Percentiles rank a stretch among this genome's conserved stretches.
Conservation (phyloP, 1,140 invertebrate species). For the Belonocnema kinseyi region DNA sequence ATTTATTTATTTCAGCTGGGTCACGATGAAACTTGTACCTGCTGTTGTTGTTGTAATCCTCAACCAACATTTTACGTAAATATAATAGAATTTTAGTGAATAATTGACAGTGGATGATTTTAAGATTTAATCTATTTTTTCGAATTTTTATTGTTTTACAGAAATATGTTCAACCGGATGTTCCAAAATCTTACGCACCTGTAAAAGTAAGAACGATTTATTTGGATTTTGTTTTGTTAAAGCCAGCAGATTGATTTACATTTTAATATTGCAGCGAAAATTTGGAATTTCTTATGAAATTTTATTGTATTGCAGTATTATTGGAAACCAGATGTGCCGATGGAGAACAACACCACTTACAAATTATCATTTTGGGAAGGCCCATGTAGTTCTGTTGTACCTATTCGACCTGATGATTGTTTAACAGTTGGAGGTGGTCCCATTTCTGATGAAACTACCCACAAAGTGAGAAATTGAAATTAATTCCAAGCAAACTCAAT, state of each 20-base stretch:
- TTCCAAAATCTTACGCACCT: conserved; percentile 76
- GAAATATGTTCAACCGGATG: conserved; percentile 78
- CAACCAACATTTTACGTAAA: conserved; percentile 57
- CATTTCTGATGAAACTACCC: conserved; percentile 63
- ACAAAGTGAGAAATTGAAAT: conserved; percentile 53
- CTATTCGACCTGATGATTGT: conserved; percentile 53
- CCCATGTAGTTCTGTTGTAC: conserved; percentile 50
- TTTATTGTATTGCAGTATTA: conserved; percentile 66
- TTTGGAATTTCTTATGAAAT: neutral
- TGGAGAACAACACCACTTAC: conserved; percentile 79
- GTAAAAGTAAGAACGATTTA: conserved; percentile 57
- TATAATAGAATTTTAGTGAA: conserved; percentile 25
- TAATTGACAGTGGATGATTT: neutral
- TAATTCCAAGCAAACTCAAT: neutral
- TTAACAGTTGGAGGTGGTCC: conserved; percentile 53
- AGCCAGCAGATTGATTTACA: neutral
- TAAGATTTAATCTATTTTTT: neutral
- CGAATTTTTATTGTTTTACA: conserved; percentile 42
- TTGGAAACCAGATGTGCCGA: conserved; percentile 71
- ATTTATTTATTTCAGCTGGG: conserved; percentile 54
- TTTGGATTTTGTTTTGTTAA: conserved; percentile 3
- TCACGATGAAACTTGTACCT: conserved; percentile 64
- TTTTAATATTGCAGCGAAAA: conserved; percentile 1
- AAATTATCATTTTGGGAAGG: conserved; percentile 77
- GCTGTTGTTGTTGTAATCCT: conserved; percentile 62